These are phyloP conservation scores for Ariolimax columbianus DNA, from an alignment of 2,888 invertebrate species.

Conservation along the genomic window DNA sequence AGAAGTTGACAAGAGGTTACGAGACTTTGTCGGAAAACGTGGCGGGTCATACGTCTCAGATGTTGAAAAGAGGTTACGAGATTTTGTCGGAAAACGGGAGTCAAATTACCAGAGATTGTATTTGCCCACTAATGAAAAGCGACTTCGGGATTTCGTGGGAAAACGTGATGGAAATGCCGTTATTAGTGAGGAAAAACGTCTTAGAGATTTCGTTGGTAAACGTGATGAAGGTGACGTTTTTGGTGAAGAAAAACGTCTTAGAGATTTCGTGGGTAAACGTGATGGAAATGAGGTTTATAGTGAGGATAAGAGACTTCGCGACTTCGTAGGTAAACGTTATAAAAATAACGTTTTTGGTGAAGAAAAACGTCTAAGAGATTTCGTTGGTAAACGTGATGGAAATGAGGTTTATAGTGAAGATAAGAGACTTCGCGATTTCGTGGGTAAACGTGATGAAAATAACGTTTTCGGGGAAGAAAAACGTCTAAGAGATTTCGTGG, in stretches of 20 bases:
- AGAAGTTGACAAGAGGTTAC: slow-evolving; percentile 12
- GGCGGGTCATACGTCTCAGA: background rate
- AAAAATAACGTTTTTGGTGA: background rate
- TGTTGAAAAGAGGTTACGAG: slow-evolving; percentile 27
- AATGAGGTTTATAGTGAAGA: background rate
- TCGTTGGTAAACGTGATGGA: slow-evolving; percentile 48
- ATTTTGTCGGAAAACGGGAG: slow-evolving; percentile 46
- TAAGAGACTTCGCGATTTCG: slow-evolving; percentile 40
- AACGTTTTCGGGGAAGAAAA: background rate
- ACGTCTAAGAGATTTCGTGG: slow-evolving; percentile 27
- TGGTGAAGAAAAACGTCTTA: slow-evolving; percentile 17
- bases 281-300: background rate
- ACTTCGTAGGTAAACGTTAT: slow-evolving; percentile 47
- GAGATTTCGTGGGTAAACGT: slow-evolving; percentile 40
- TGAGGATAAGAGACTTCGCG: slow-evolving; percentile 33
- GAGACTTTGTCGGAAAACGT: slow-evolving; percentile 38
- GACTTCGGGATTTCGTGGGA: slow-evolving; percentile 47
- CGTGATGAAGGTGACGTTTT: background rate
- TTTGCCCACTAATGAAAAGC: slow-evolving; percentile 8
- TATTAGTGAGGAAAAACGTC: slow-evolving; percentile 33
- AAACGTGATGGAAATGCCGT: slow-evolving; percentile 3
- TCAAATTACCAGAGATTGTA: no score
- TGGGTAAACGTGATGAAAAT: slow-evolving; percentile 28
- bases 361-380: slow-evolving; percentile 45
- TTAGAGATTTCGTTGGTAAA: slow-evolving; percentile 50